Conservation (phyloP, 2,797 vertebrate species). For the Carapus acus region DNA sequence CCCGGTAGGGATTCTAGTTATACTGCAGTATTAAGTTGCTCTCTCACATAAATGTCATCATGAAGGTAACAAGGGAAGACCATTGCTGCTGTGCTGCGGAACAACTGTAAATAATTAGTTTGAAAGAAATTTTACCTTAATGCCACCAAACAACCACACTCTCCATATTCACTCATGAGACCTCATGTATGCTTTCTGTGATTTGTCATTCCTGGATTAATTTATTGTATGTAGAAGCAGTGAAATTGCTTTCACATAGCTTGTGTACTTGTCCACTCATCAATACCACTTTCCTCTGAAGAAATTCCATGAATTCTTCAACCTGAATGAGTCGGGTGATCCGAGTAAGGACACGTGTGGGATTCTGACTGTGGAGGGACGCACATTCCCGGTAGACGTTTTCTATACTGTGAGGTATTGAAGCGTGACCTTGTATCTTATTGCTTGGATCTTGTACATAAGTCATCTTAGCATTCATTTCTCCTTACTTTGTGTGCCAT, state of each 20-base stretch:
- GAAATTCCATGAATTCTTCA: conserved; percentile 99
- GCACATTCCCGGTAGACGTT: conserved; percentile 91
- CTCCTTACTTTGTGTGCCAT: conserved; percentile 6
- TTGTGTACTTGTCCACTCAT: neutral
- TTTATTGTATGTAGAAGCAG: neutral
- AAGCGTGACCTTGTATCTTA: neutral
- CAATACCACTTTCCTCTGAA: conserved; percentile 43
- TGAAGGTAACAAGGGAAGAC: neutral
- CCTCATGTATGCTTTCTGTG: too few relatives aligned
- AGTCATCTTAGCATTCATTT: neutral
- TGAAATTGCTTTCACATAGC: neutral
- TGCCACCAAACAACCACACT: too few relatives aligned
- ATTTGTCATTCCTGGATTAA: neutral
- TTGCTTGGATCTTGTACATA: neutral
- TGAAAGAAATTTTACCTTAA: neutral
- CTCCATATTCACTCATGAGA: too few relatives aligned
- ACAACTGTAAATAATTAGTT: neutral
- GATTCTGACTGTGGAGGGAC: conserved; percentile 91
- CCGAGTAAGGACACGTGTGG: conserved; percentile 91
- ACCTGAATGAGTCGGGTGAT: conserved; percentile 88
- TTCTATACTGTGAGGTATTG: conserved; percentile 95
- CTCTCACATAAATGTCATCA: conserved; percentile 12
- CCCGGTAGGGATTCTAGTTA: conserved; percentile 16
- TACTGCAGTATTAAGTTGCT: conserved; percentile 4
- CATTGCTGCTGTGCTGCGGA: neutral